phyloP scores from a whole-genome alignment of 2,113 vertebrate genomes.

The Larimichthys crocea region DNA sequence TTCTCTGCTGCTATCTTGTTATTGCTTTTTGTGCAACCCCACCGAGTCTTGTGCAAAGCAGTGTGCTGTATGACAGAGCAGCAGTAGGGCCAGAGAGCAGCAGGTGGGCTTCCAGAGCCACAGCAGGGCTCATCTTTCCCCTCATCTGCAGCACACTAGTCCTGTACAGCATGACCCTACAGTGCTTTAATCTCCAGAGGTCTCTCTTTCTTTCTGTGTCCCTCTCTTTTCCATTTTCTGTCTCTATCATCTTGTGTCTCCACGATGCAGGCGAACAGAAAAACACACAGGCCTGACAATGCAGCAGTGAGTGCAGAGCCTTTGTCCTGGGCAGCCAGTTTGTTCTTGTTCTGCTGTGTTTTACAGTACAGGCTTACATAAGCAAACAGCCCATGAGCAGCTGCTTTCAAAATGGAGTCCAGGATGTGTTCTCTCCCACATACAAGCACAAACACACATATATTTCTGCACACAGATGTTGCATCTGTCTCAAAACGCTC shows the following conservation, averaged over 20 bases:
- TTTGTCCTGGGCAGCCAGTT: slow-evolving; percentile 56
- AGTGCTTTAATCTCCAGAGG: slow-evolving; percentile 15
- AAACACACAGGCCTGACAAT: slow-evolving; percentile 24
- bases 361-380: slow-evolving; percentile 66
- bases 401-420: slow-evolving; percentile 60
- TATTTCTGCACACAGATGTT: background rate
- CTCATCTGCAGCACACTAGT: slow-evolving; percentile 47
- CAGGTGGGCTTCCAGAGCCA: slow-evolving; percentile 57
- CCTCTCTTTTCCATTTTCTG: slow-evolving; percentile 8
- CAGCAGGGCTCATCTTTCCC: slow-evolving; percentile 55
- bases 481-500: slow-evolving; percentile 5
- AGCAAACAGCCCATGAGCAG: slow-evolving; percentile 59
- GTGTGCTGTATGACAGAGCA: slow-evolving; percentile 48
- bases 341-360: slow-evolving; percentile 60
- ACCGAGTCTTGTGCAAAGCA: slow-evolving; percentile 43
- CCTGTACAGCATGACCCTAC: slow-evolving; percentile 12
- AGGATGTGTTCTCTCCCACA: slow-evolving; percentile 34
- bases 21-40: slow-evolving; percentile 24
- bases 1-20: slow-evolving; percentile 7
- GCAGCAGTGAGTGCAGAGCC: slow-evolving; percentile 55
- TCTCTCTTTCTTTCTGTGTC: background rate
- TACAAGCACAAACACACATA: slow-evolving; percentile 17
- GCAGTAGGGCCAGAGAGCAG: slow-evolving; percentile 58
- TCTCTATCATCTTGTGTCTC: slow-evolving; percentile 26
- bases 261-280: slow-evolving; percentile 33